Evolutionary conservation across 2,797 vertebrate species (phyloP), one percentile per base, ranked within the genome.

Genomic region (Ciconia nigra): DNA sequence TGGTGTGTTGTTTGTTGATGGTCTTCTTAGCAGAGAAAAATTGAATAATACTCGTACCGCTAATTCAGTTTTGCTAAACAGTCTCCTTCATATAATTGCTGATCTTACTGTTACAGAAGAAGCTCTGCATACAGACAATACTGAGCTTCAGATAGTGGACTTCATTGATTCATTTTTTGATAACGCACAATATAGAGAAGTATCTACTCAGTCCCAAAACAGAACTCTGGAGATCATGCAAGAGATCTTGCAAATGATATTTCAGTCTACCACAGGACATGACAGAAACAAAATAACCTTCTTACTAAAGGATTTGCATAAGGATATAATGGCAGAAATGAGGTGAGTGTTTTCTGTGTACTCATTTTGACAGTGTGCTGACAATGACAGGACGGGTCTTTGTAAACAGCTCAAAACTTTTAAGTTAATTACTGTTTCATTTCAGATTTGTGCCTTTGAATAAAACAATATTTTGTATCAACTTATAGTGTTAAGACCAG

Each of bases 311-410:
- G 77, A 80, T 49, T 86, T 97, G 4, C 59, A 54, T 65, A 31
- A 52, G 37, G 87, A 90, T 61, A 4, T 86, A 41, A 55, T 55
- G 49, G 65, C 87, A 89, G 96, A 96, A 92, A 78, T 86, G 41
- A 97, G 97, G 98, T 98, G 55, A 97, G 98, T 35, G 3, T 67
- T 90, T 86, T 73, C n/a, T 24, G 4, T 42, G 3, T 33, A 31
- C 26, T 72, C 5, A 25, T 91, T 93, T 67, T 87, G 58, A 58
- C 10, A 39, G 7, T 51, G 19, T 80, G 7, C 12, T 57, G 18
- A 52, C 6, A n/a, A 6, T 29, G 19, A 37, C n/a, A 83, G 47
- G 66, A 71, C 4, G 3, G 3, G 1, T 66, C 12, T 72, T 29
- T 80, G 11, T n/a, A 55, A 82, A 41, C 15, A 72, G 19, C 9